Conservation (phyloP, 2,888 invertebrate genomes). For the Synergus itoensis region DNA sequence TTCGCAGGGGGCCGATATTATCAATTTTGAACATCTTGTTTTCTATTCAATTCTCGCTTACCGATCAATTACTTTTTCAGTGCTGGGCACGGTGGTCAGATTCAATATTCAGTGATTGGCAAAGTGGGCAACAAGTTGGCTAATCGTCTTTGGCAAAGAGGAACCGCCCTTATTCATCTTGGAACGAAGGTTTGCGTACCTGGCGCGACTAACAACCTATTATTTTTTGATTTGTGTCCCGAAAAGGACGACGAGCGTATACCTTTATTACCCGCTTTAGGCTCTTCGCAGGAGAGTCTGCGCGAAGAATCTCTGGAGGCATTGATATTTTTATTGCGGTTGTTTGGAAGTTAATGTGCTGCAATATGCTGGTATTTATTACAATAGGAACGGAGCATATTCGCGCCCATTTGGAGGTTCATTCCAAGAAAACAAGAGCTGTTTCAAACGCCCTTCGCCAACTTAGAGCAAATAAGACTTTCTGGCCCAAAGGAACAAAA, state of each 20-base stretch:
- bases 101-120: slow-evolving; percentile 26
- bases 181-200: background rate
- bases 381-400: slow-evolving; percentile 22
- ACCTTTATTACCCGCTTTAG: slow-evolving; percentile 34
- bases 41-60: background rate
- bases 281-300: slow-evolving; percentile 16
- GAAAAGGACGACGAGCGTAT: background rate
- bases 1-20: no score
- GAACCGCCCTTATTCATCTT: slow-evolving; percentile 37
- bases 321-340: slow-evolving; percentile 41
- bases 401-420: slow-evolving; percentile 19
- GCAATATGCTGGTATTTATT: slow-evolving; percentile 42
- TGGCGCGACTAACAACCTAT: slow-evolving; percentile 33
- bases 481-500: no score
- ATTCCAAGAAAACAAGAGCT: slow-evolving; percentile 32
- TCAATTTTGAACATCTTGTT: background rate
- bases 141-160: slow-evolving; percentile 13
- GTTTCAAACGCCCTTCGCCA: background rate
- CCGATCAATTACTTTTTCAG: slow-evolving; percentile 1
- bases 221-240: slow-evolving; percentile 39
- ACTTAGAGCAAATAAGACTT: no score
- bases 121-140: slow-evolving; percentile 24
- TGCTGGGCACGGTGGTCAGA: slow-evolving; percentile 10
- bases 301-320: slow-evolving; percentile 16
- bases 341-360: slow-evolving; percentile 49